Percentiles rank a stretch among this genome's conserved stretches.
These are phyloP conservation scores for Sapajus apella DNA, from an alignment of 2,113 vertebrate species.

Conservation along the genomic window DNA sequence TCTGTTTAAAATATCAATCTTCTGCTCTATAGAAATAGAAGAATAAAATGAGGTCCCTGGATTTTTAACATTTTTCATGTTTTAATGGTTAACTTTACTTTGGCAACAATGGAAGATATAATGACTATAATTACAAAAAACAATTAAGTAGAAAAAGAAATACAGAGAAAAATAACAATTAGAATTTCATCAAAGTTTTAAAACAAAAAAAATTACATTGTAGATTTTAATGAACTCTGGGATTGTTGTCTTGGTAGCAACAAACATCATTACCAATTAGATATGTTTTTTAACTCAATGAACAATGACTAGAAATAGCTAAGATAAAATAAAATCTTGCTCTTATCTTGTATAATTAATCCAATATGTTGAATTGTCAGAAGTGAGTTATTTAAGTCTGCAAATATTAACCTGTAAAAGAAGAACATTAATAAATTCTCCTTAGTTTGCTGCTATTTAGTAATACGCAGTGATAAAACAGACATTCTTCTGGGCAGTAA, in stretches of 20 bases:
- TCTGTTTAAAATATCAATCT: background rate
- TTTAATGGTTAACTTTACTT: background rate
- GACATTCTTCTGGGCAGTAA: constrained; percentile 18
- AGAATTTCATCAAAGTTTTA: constrained; percentile 31
- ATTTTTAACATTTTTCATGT: background rate
- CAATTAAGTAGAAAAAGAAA: background rate
- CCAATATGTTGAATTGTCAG: constrained; percentile 67
- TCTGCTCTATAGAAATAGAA: background rate
- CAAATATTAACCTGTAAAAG: constrained; percentile 63
- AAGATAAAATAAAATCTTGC: constrained; percentile 71
- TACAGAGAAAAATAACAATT: constrained; percentile 1
- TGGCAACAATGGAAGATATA: background rate
- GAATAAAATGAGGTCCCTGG: background rate
- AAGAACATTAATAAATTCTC: constrained; percentile 35
- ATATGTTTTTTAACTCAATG: constrained; percentile 69
- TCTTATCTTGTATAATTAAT: constrained; percentile 75
- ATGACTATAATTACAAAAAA: background rate
- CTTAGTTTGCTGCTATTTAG: background rate
- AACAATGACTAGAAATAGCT: constrained; percentile 66
- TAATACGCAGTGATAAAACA: background rate
- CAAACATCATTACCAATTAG: constrained; percentile 54
- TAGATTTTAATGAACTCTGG: constrained; percentile 55
- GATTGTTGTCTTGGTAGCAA: constrained; percentile 38
- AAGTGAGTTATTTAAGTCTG: constrained; percentile 56
- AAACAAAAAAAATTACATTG: background rate